phyloP scores from a whole-genome alignment of 2,888 invertebrate species.

The Malachius bipustulatus region DNA sequence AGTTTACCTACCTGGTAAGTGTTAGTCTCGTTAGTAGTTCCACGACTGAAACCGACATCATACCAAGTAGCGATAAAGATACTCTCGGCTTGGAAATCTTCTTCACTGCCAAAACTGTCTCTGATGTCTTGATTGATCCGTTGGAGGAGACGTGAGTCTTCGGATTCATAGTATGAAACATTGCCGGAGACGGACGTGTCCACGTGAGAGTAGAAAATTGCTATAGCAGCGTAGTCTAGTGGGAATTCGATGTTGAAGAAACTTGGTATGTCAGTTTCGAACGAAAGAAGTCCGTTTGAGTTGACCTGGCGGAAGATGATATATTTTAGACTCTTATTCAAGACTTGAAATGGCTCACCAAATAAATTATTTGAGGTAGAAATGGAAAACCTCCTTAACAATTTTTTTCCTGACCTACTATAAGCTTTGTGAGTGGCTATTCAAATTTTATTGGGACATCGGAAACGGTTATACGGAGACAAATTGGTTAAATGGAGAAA shows the following conservation, averaged over 20 bases:
- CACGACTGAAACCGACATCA: no score
- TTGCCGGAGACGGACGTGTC: slow-evolving; percentile 65
- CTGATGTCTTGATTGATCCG: slow-evolving; percentile 61
- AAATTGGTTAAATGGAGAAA: no score
- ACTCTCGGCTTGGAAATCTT: slow-evolving; percentile 61
- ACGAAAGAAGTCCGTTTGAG: slow-evolving; percentile 80
- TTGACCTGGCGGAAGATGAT: slow-evolving; percentile 61
- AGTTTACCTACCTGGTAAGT: no score
- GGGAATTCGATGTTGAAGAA: slow-evolving; percentile 86
- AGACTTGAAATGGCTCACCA: no score
- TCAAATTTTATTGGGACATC: no score
- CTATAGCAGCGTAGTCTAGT: slow-evolving; percentile 76
- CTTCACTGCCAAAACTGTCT: slow-evolving; percentile 58
- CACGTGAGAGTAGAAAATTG: slow-evolving; percentile 83
- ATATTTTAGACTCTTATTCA: slow-evolving; percentile 6
- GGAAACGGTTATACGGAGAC: no score
- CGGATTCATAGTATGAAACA: slow-evolving; percentile 61
- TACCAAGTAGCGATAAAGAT: slow-evolving; percentile 87
- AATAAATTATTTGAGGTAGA: no score
- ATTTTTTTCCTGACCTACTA: no score
- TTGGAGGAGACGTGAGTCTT: slow-evolving; percentile 45
- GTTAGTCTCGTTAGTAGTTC: no score
- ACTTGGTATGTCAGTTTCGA: slow-evolving; percentile 73
- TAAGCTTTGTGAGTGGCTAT: no score
- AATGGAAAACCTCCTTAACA: no score